Evolutionary conservation across 2,888 invertebrate species (phyloP), one percentile per base, ranked within the genome.

Genomic region (Podabrus alpinus): DNA sequence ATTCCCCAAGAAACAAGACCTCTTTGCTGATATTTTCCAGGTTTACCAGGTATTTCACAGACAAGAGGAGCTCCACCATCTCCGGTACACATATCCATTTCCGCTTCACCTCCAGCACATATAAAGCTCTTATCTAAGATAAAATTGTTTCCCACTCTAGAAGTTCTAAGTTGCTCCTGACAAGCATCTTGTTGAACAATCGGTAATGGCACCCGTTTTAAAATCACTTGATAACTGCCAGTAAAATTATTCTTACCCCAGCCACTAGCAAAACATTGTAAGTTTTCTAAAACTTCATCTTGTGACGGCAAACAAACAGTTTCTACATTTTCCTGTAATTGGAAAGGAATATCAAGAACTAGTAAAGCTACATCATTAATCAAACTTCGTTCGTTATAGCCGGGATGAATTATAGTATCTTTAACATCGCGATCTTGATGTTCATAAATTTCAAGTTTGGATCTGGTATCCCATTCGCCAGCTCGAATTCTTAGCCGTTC

Each of bases 1-100:
- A 97, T 93, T n/a, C 96, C 96, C 96, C 96, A 97, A 0, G 96
- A 92, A 0, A 96, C 94, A 9, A 96, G 91, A 0, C 97, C 97
- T 1, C 90, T 90, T 82, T 95, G 92, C n/a, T 92, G 91, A 85
- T 93, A 94, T 9, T 91, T 89, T 72, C 90, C 88, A 64, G 89
- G 87, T 11, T 89, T 87, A 0, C 89, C 83, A 0, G 89, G 88
- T 73, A 89, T 86, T 5, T 90, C 89, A 79, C 94, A 95, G 0
- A 91, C 92, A 13, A 95, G 86, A 0, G 94, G 94, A 17, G 93
- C 92, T 19, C 94, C 94, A 15, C 94, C 94, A 83, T 95, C 95
- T 3, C 84, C 92, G 83, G 90, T 91, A 87, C 95, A 95, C 0
- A 94, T 92, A 80, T 95, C 94, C 78, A 90, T 90, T 11, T 91